A percentile compares a stretch with the other conserved stretches of the same genome.
phyloP scores from a whole-genome alignment of 2,888 invertebrate genomes.

The Chymomyza caudatula region DNA sequence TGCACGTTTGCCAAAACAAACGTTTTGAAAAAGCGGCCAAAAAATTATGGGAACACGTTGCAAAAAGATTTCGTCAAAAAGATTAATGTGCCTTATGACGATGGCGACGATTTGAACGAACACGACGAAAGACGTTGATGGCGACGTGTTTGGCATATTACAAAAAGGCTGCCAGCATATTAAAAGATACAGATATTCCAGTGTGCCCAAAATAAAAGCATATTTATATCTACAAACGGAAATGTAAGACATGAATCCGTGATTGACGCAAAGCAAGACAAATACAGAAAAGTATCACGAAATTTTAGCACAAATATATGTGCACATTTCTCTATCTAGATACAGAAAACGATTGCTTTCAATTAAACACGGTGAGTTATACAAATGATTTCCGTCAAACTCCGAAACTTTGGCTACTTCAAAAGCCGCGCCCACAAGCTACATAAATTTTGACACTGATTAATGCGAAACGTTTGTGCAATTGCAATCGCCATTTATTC shows the following conservation, averaged over 20 bases:
- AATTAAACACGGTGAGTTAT: neutral
- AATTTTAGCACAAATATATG: neutral
- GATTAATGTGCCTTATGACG: slow-evolving; percentile 51
- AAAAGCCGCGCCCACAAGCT: neutral
- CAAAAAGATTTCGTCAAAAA: slow-evolving; percentile 57
- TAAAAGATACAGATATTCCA: neutral
- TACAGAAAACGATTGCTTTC: neutral
- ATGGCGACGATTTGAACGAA: neutral
- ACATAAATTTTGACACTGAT: neutral
- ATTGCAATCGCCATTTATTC: neutral
- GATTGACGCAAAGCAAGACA: slow-evolving; percentile 7
- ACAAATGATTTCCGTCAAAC: neutral
- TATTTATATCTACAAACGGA: slow-evolving; percentile 40
- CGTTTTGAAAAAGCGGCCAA: slow-evolving; percentile 33
- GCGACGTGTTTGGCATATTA: slow-evolving; percentile 62
- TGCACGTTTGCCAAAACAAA: neutral
- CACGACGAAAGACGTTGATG: neutral
- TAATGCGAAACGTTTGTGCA: neutral
- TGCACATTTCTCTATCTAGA: neutral
- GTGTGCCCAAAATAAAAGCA: slow-evolving; percentile 15
- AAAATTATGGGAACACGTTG: slow-evolving; percentile 47
- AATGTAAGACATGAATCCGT: slow-evolving; percentile 50
- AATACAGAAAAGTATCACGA: slow-evolving; percentile 5
- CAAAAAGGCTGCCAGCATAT: slow-evolving; percentile 11
- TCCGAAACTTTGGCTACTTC: neutral